A percentile compares a stretch with the other conserved stretches of the same genome.
These are phyloP conservation scores for Fragum sueziense DNA, from an alignment of 2,888 invertebrate genomes.

Conservation along the genomic window DNA sequence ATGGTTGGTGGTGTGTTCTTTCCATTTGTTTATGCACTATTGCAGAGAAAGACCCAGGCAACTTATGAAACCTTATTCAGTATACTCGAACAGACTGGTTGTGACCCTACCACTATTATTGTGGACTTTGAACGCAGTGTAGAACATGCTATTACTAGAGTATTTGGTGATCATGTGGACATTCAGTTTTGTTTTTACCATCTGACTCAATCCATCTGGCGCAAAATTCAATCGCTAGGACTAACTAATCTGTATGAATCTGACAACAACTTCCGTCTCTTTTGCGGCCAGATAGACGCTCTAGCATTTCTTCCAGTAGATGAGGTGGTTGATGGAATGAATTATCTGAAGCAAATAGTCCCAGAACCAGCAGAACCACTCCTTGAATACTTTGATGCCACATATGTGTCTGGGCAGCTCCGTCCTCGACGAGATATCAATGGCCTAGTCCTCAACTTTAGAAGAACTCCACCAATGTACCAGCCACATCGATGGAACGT, in stretches of 20 bases:
- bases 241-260: slow-evolving; percentile 1
- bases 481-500: neutral
- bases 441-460: neutral
- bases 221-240: slow-evolving; percentile 23
- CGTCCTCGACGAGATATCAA: neutral
- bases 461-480: slow-evolving; percentile 6
- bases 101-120: neutral
- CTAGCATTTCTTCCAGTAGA: slow-evolving; percentile 17
- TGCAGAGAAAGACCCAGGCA: neutral
- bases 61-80: neutral
- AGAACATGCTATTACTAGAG: neutral
- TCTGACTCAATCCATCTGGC: slow-evolving; percentile 1
- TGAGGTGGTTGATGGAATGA: slow-evolving; percentile 10
- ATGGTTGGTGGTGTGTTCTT: neutral
- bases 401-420: slow-evolving; percentile 18
- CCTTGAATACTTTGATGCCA: slow-evolving; percentile 10
- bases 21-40: neutral
- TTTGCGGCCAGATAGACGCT: slow-evolving; percentile 20
- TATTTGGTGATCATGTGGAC: slow-evolving; percentile 4
- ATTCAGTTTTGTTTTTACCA: slow-evolving; percentile 12
- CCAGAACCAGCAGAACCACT: slow-evolving; percentile 15
- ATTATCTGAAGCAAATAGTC: neutral
- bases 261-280: neutral
- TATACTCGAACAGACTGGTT: neutral
- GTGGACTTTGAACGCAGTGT: slow-evolving; percentile 6